Evolutionary conservation across 2,888 invertebrate genomes (phyloP), one percentile per base, ranked within the genome.

Genomic region (Drosophila peninsularis): DNA sequence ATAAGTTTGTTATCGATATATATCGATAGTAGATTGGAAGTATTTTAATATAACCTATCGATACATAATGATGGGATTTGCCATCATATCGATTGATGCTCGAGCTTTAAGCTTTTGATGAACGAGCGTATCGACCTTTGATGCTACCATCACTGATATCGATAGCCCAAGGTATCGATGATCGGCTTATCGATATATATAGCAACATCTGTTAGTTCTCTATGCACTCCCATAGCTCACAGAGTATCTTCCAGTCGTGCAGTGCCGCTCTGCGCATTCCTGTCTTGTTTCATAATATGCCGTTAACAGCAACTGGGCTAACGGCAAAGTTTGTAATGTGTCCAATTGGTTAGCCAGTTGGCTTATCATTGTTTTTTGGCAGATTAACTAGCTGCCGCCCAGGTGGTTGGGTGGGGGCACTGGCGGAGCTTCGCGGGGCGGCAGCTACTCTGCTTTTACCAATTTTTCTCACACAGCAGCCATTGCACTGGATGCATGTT

Each of bases 311-410:
- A 68, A 60, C 68, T 45, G 50, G 54, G 54, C 53, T 85, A 88
- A 86, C 86, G 82, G 88, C 88, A 80, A 74, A 71, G 65, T 75
- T 84, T 86, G 84, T 84, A 85, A 82, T 70, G 65, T 80, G 80
- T 87, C 79, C 77, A 71, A 74, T 75, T 78, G 75, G 68, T 71
- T 76, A 58, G 53, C 50, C 62, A 63, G 61, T 44, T 55, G 61
- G 24, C 78, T 72, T 82, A 82, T 75, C 85, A 80, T 55, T 64
- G 66, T 64, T 64, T 65, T 65, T 45, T 65, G 64, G 64, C 64
- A 66, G 64, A 64, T 64, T 64, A 64, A 64, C 61, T 56, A 57
- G 66, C 66, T 57, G 53, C 50, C 58, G 37, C 44, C 56, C 68
- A 47, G 45, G 45, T 47, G 45, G 45, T 17, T 42, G 14, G 37